A percentile compares a stretch with the other conserved stretches of the same genome.
Conservation (phyloP, 2,113 vertebrate genomes). For the Drymodes brunneopygia region DNA sequence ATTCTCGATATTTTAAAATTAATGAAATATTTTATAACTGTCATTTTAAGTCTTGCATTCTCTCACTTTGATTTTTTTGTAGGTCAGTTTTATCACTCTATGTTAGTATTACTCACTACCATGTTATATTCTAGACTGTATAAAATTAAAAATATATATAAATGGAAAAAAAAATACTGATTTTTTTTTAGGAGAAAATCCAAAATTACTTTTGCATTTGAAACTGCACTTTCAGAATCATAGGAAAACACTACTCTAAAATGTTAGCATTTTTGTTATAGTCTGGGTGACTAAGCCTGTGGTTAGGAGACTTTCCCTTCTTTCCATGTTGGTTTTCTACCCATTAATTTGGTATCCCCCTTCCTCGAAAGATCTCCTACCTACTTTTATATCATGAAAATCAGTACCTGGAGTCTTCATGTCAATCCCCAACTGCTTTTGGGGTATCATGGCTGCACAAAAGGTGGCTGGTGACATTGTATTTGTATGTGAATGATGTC, state of each 20-base stretch:
- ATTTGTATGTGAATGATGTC: neutral
- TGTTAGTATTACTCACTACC: neutral
- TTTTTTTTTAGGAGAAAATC: neutral
- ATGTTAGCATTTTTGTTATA: neutral
- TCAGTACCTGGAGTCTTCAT: neutral
- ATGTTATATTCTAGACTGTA: neutral
- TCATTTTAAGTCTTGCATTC: neutral
- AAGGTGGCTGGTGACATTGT: neutral
- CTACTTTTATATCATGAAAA: neutral
- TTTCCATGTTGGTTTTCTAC: neutral
- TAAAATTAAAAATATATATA: neutral
- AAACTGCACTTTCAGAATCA: neutral
- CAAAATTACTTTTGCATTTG: neutral
- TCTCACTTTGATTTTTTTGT: neutral
- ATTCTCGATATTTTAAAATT: neutral
- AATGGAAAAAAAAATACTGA: neutral
- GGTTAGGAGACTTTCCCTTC: neutral
- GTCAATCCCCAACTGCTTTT: neutral
- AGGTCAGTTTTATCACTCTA: neutral
- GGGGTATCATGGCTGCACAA: neutral
- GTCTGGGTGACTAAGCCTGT: neutral
- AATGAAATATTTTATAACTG: neutral
- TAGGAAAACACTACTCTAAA: neutral
- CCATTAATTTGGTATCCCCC: neutral
- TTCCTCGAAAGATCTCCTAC: neutral